Base-by-base conservation (phyloP, 2,113 vertebrate genomes). In the Heteronetta atricapilla region DNA sequence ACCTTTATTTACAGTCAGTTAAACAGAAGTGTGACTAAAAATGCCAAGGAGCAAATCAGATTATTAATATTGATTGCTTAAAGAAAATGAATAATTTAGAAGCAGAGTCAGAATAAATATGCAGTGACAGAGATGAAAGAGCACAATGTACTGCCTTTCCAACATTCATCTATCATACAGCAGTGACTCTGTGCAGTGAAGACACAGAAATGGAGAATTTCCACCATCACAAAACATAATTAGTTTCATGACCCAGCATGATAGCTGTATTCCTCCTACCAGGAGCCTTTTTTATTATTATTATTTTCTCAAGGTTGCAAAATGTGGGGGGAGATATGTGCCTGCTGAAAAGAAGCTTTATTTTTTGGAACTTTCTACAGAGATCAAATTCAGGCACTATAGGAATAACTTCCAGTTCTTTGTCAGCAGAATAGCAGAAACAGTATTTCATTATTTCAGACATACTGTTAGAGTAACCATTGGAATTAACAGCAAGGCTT, bases 1-100 rank as follows among this genome's bases (percentile, higher is more conserved):
- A 98, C 98, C 98, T 98, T 98, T 98, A 98, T 98, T 98, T 98
- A 98, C 98, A 98, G 98, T 98, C 98, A 98, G 98, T 98, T 98
- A 98, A 98, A 98, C 98, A 98, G 98, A 98, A 98, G 97, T 98
- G 98, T 98, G 98, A 98, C 98, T 98, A 98, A 98, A 98, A 98
- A 98, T 98, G 98, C 98, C 98, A 98, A 97, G 93, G 97, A 98
- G 97, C 97, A 98, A 98, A 98, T 98, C 98, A 97, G 98, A 98
- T 98, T 98, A 98, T 98, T 98, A 98, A 98, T 98, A 98, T 98
- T 98, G 98, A 98, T 98, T 98, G 98, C 98, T 98, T 97, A 98
- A 98, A 98, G 98, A 98, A 98, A 98, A 98, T 98, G 98, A 98
- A 98, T 98, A 98, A 98, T 98, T 98, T 98, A 98, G 97, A 96